These are phyloP conservation scores for Tolmerus cingulatus DNA, from an alignment of 2,888 invertebrate genomes.

Conservation along the genomic window DNA sequence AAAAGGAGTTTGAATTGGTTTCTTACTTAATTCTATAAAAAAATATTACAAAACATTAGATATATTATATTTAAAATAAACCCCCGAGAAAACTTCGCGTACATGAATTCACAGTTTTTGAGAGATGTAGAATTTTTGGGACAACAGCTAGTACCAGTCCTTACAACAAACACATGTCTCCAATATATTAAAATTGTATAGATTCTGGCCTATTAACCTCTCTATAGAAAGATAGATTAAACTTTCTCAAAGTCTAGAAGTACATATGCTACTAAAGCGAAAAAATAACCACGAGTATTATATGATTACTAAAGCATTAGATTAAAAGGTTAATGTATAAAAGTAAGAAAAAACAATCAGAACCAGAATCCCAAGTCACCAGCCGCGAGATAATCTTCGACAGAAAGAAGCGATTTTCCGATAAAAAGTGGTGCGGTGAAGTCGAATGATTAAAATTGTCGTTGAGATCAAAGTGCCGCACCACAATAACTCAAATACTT, in stretches of 20 bases:
- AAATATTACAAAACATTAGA: background rate
- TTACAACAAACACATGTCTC: no score
- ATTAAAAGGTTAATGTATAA: background rate
- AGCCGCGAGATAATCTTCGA: conserved; percentile 32
- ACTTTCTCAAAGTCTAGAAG: no score
- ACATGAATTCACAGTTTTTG: no score
- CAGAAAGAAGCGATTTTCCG: conserved; percentile 27
- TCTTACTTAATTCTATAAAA: background rate
- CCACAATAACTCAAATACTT: conserved; percentile 44
- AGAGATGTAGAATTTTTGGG: no score
- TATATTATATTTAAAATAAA: no score
- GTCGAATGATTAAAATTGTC: conserved; percentile 44
- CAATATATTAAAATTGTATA: no score
- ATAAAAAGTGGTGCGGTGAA: conserved; percentile 43
- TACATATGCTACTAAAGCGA: background rate
- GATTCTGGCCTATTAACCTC: no score
- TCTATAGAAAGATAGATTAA: no score
- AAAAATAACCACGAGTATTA: background rate
- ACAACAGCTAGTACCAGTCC: no score
- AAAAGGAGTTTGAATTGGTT: background rate
- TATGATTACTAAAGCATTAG: background rate
- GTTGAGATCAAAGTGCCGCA: conserved; percentile 43
- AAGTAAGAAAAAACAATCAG: background rate
- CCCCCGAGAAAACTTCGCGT: no score
- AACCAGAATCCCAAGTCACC: background rate